Percentiles rank a stretch among this genome's conserved stretches.
phyloP scores from a whole-genome alignment of 2,797 vertebrate genomes.

The Cirrhinus molitorella region DNA sequence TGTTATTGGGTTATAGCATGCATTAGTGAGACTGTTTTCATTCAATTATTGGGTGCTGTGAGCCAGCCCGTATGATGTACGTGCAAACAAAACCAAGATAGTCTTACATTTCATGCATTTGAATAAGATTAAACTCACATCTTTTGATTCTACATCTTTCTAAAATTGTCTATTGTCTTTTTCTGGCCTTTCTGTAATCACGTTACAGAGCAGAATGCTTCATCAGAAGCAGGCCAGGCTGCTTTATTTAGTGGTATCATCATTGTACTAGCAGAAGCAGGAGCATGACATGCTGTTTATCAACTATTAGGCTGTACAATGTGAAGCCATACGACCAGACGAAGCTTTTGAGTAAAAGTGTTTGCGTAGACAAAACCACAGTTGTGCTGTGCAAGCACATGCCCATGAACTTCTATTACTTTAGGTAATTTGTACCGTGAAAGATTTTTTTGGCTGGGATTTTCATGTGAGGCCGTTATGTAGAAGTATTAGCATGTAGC shows the following conservation, averaged over 20 bases:
- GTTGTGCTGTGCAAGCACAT: slow-evolving; percentile 38
- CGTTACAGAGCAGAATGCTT: neutral
- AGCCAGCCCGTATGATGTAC: neutral
- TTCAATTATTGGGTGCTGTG: neutral
- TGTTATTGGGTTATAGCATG: slow-evolving; percentile 36
- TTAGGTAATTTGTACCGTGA: slow-evolving; percentile 14
- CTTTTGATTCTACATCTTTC: neutral
- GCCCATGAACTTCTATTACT: slow-evolving; percentile 22
- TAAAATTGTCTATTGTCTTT: neutral
- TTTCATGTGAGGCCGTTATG: neutral
- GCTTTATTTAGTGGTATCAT: slow-evolving; percentile 33
- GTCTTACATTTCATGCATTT: neutral
- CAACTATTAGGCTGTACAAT: slow-evolving; percentile 17
- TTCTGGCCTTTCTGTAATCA: neutral
- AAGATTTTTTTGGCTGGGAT: slow-evolving; percentile 22
- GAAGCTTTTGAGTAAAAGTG: slow-evolving; percentile 43
- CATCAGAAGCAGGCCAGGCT: neutral
- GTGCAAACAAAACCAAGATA: neutral
- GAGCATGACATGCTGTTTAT: slow-evolving; percentile 15
- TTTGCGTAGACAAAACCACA: slow-evolving; percentile 25
- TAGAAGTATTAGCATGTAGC: neutral
- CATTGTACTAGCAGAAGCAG: slow-evolving; percentile 10
- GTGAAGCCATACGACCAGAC: slow-evolving; percentile 19
- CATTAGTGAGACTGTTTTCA: slow-evolving; percentile 5
- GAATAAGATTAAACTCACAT: neutral